Evolutionary conservation across 2,113 vertebrate genomes (phyloP).

Genomic region (Pseudonaja textilis): DNA sequence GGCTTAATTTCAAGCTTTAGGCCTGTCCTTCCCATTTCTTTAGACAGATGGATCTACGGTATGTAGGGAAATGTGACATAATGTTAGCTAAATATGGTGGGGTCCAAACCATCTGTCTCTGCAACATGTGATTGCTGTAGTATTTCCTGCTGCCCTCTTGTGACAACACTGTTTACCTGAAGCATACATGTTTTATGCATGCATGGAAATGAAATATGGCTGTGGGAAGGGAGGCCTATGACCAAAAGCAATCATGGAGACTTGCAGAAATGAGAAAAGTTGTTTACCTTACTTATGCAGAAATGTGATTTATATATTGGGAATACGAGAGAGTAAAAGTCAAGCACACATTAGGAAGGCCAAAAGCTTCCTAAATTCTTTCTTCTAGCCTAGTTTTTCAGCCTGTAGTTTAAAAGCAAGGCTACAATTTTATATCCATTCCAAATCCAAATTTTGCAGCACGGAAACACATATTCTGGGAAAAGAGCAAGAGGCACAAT

Average conservation of each 20-base stretch:
- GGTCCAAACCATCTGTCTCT: not conserved
- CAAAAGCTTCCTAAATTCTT: not conserved
- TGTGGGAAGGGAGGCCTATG: not conserved
- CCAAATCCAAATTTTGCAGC: not conserved
- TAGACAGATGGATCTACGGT: not conserved
- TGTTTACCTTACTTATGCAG: not conserved
- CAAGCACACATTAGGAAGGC: not conserved
- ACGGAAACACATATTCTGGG: not conserved
- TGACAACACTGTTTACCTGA: not conserved
- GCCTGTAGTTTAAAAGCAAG: not conserved
- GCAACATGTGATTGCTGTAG: not conserved
- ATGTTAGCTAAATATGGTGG: not conserved
- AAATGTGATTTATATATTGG: not conserved
- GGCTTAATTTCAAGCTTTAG: not conserved
- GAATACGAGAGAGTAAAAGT: not conserved
- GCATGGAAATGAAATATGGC: not conserved
- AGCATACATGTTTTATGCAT: not conserved
- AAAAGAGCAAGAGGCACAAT: not conserved
- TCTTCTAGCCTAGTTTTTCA: not conserved
- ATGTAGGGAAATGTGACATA: not conserved
- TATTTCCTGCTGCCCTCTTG: not conserved
- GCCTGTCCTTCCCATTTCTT: not conserved
- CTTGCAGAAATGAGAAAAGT: not conserved
- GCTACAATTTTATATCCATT: not conserved
- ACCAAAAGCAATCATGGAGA: not conserved